Percentiles rank a stretch among this genome's conserved stretches.
phyloP scores from a whole-genome alignment of 2,797 vertebrate species.

The Gymnoscopelus braueri region DNA sequence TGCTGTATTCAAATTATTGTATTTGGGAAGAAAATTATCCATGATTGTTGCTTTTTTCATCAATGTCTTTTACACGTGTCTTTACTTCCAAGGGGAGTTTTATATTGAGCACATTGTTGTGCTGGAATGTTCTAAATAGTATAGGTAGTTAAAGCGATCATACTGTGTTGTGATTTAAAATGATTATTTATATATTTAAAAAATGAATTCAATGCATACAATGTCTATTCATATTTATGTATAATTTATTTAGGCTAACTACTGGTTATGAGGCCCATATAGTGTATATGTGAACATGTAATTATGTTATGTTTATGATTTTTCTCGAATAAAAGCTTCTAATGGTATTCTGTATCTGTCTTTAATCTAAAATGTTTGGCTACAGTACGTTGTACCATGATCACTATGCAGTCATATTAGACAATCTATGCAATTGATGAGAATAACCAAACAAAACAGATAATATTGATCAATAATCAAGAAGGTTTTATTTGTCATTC shows the following conservation, averaged over 20 bases:
- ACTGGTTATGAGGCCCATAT: too few relatives aligned
- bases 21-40: not conserved
- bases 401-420: not conserved
- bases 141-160: not conserved
- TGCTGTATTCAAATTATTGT: not conserved
- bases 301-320: too few relatives aligned
- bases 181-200: not conserved
- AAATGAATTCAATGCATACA: slow-evolving; percentile 5
- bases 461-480: too few relatives aligned
- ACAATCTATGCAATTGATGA: too few relatives aligned
- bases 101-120: slow-evolving; percentile 73
- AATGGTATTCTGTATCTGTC: not conserved
- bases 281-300: too few relatives aligned
- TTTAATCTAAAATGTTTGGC: not conserved
- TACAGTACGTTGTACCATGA: slow-evolving; percentile 14
- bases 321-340: too few relatives aligned
- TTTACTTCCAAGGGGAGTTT: slow-evolving; percentile 72
- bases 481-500: too few relatives aligned
- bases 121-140: slow-evolving; percentile 29
- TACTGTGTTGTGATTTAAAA: not conserved
- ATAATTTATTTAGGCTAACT: slow-evolving; percentile 4
- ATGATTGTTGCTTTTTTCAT: not conserved
- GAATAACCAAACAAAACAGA: not conserved
- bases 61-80: slow-evolving; percentile 3
- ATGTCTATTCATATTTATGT: slow-evolving; percentile 19